A percentile compares a stretch with the other conserved stretches of the same genome.
Evolutionary conservation across 2,113 vertebrate species (phyloP).

Genomic region (Daphoenositta chrysoptera): DNA sequence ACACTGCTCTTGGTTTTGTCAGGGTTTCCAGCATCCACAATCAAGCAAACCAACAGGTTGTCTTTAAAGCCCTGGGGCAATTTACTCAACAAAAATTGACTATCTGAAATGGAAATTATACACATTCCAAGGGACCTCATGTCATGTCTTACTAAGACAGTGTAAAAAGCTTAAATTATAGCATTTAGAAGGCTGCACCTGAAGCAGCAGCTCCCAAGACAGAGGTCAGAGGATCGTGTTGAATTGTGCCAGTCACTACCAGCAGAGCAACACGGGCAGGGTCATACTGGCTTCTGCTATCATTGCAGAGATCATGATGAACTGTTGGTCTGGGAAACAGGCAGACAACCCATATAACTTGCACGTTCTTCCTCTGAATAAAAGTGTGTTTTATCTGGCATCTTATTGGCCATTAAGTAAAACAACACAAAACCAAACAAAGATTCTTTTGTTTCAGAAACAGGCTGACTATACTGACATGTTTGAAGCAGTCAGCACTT

Average conservation of each 20-base stretch:
- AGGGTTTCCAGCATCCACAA: neutral
- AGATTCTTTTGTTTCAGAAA: neutral
- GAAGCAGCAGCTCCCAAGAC: neutral
- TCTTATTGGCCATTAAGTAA: neutral
- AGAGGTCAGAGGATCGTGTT: neutral
- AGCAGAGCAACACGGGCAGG: neutral
- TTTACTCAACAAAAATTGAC: neutral
- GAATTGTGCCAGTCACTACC: neutral
- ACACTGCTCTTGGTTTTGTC: neutral
- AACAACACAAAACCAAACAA: neutral
- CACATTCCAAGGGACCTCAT: neutral
- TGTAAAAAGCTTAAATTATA: neutral
- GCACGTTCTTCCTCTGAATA: neutral
- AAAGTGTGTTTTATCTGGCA: neutral
- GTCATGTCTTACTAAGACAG: neutral
- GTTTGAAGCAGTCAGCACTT: neutral
- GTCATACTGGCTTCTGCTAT: neutral
- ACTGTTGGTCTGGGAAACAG: neutral
- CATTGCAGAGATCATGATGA: neutral
- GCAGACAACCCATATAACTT: rapidly evolving
- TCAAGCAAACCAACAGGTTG: neutral
- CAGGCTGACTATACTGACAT: neutral
- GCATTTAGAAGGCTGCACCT: neutral
- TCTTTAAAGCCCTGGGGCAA: neutral
- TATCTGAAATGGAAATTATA: neutral